Evolutionary conservation across 2,797 vertebrate genomes (phyloP).

Genomic region (Gastrophryne carolinensis): DNA sequence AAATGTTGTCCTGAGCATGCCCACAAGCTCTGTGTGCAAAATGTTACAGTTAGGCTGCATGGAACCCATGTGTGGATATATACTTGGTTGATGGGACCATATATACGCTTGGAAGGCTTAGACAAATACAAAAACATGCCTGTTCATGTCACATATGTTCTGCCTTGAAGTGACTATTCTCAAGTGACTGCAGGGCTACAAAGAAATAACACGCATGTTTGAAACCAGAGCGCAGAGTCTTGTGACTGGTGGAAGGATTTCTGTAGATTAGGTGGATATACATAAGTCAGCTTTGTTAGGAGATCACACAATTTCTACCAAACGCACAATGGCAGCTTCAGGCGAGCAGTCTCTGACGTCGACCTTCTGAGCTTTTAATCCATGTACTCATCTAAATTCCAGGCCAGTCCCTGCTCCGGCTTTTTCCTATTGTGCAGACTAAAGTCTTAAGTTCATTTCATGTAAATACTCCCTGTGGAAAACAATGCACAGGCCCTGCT

Average conservation of each 20-base stretch:
- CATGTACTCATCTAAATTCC: slow-evolving; percentile 44
- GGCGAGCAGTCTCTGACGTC: slow-evolving; percentile 34
- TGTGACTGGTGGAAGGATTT: slow-evolving; percentile 38
- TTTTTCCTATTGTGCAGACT: slow-evolving; percentile 24
- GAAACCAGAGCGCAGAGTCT: background rate
- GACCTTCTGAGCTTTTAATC: slow-evolving; percentile 46
- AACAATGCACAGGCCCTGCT: no score
- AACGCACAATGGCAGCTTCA: slow-evolving; percentile 34
- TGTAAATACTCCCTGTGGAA: slow-evolving; percentile 51
- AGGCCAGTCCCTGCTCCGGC: slow-evolving; percentile 10
- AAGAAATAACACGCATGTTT: background rate
- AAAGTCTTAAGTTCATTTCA: slow-evolving; percentile 47
- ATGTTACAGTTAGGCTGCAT: no score
- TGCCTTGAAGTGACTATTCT: background rate
- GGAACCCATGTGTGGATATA: no score
- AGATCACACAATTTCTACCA: slow-evolving; percentile 33
- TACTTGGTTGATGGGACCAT: no score
- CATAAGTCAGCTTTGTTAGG: slow-evolving; percentile 41
- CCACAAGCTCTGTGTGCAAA: no score
- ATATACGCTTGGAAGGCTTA: no score
- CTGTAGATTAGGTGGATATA: slow-evolving; percentile 42
- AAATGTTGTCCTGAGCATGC: no score
- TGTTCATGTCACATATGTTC: background rate
- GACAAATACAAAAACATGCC: background rate
- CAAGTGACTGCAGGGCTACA: background rate